phyloP scores from a whole-genome alignment of 2,113 vertebrate species.

The Labeo catla region DNA sequence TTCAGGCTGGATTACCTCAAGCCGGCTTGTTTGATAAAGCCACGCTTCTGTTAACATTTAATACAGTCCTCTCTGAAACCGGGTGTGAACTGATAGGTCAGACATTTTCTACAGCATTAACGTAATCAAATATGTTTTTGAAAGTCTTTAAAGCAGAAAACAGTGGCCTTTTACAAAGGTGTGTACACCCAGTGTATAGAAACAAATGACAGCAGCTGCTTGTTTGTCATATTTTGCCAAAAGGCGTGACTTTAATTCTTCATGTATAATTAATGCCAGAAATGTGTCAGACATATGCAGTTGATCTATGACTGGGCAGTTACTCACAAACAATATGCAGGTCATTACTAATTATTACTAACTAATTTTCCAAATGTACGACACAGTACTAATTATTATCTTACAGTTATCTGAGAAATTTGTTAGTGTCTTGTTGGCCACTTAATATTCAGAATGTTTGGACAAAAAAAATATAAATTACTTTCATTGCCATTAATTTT shows the following conservation, averaged over 20 bases:
- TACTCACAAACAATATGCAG: neutral
- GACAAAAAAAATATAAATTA: neutral
- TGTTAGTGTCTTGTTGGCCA: neutral
- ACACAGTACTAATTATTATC: neutral
- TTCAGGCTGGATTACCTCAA: neutral
- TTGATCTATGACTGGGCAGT: neutral
- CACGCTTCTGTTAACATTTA: neutral
- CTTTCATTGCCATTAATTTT: neutral
- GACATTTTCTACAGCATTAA: neutral
- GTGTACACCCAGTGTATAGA: neutral
- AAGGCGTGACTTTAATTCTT: neutral
- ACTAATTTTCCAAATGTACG: neutral
- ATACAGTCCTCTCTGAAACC: constrained; percentile 2
- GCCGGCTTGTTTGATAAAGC: neutral
- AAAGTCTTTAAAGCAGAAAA: neutral
- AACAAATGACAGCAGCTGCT: neutral
- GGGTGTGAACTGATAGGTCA: neutral
- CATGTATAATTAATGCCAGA: neutral
- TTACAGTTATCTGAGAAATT: neutral
- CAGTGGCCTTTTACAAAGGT: neutral
- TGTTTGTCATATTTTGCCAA: neutral
- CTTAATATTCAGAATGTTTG: neutral
- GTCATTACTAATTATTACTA: neutral
- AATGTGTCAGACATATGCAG: neutral
- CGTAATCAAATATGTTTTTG: neutral